Percentiles rank a stretch among this genome's conserved stretches.
These are phyloP conservation scores for Acanthurus leucopareius DNA, from an alignment of 2,797 vertebrate species.

Conservation along the genomic window DNA sequence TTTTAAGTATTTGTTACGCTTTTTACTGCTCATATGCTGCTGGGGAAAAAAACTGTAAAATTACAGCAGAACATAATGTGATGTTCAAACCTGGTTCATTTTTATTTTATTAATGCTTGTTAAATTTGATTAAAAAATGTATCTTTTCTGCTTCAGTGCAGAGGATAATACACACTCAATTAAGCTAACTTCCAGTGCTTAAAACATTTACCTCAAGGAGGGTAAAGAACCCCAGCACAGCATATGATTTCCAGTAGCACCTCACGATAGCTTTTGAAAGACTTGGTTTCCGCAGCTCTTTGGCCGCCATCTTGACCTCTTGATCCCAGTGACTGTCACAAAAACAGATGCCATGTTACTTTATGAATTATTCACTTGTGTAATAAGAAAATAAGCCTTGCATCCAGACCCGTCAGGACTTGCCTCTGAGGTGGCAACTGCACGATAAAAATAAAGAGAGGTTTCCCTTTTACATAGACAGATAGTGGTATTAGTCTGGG, in stretches of 20 bases:
- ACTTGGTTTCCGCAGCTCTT: slow-evolving; percentile 84
- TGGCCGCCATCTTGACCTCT: slow-evolving; percentile 88
- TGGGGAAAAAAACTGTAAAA: too few species aligned
- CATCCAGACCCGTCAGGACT: neutral
- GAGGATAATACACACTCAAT: too few species aligned
- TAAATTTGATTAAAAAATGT: too few species aligned
- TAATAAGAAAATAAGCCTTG: neutral
- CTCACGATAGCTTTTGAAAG: slow-evolving; percentile 90
- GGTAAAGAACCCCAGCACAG: slow-evolving; percentile 91
- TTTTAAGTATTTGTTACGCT: neutral
- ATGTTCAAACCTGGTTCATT: too few species aligned
- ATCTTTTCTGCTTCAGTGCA: too few species aligned
- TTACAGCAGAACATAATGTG: too few species aligned
- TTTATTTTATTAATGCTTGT: too few species aligned
- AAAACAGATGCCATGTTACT: neutral
- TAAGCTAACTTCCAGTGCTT: neutral
- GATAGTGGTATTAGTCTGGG: neutral
- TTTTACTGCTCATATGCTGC: neutral
- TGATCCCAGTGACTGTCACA: slow-evolving; percentile 90
- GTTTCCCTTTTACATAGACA: neutral
- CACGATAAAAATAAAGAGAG: neutral
- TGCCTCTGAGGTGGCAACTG: neutral
- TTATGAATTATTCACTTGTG: neutral
- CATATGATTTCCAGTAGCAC: slow-evolving; percentile 93
- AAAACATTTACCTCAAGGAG: slow-evolving; percentile 89